A percentile compares a stretch with the other conserved stretches of the same genome.
Evolutionary conservation across 2,797 vertebrate genomes (phyloP).

Genomic region (Micrastur ruficollis): DNA sequence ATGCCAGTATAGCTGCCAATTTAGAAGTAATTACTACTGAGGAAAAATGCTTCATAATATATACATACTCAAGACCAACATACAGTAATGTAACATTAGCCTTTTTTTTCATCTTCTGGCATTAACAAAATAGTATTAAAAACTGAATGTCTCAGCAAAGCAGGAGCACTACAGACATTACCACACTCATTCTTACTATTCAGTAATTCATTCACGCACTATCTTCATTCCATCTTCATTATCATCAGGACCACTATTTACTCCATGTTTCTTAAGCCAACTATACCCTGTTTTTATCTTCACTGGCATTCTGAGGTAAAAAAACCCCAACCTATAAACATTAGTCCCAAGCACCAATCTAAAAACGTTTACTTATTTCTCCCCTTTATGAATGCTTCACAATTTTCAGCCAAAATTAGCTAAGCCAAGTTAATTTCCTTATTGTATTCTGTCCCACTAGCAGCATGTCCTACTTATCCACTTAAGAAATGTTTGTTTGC

Average conservation of each 20-base stretch:
- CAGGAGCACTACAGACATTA: background rate
- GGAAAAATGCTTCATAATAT: background rate
- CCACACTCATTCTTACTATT: background rate
- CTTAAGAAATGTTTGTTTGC: conserved; percentile 64
- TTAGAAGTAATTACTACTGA: background rate
- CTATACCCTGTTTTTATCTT: conserved; percentile 66
- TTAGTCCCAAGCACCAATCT: background rate
- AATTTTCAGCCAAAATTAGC: conserved; percentile 44
- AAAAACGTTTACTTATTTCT: conserved; percentile 40
- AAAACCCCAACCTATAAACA: background rate
- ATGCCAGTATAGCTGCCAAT: background rate
- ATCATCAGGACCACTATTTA: background rate
- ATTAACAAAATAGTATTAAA: conserved; percentile 10
- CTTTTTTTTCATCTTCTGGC: background rate
- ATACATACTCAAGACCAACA: background rate
- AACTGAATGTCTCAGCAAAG: background rate
- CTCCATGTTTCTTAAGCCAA: background rate
- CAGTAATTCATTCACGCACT: background rate
- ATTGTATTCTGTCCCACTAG: conserved; percentile 11
- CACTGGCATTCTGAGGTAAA: conserved; percentile 64
- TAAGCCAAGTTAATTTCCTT: conserved; percentile 54
- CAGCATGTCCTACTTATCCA: conserved; percentile 59
- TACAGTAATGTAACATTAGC: background rate
- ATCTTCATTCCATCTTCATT: conserved; percentile 8
- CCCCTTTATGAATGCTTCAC: background rate